These are phyloP conservation scores for Platypus cylindrus DNA, from an alignment of 2,888 invertebrate genomes.

Conservation along the genomic window DNA sequence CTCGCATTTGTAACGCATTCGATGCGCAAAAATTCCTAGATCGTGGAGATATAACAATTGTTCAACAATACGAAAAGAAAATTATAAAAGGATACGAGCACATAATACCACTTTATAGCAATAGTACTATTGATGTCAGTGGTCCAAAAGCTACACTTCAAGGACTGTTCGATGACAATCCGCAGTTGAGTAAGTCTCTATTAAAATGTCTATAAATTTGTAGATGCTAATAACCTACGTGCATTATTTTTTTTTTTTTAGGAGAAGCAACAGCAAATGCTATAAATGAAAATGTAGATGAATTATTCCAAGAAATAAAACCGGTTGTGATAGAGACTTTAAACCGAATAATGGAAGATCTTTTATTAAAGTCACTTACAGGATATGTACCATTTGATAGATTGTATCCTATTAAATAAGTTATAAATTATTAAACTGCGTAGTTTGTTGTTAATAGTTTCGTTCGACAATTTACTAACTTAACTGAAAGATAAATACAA, in stretches of 20 bases:
- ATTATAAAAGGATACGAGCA: conserved; percentile 19
- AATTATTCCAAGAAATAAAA: conserved; percentile 29
- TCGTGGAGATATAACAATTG: conserved; percentile 17
- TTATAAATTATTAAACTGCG: too few relatives aligned
- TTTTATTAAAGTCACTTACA: conserved; percentile 19
- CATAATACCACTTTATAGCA: conserved; percentile 19
- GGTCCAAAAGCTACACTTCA: conserved; percentile 21
- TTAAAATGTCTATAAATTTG: neutral
- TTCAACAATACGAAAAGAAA: conserved; percentile 20
- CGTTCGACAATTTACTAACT: too few relatives aligned
- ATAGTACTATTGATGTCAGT: conserved; percentile 19
- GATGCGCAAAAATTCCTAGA: too few relatives aligned
- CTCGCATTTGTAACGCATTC: too few relatives aligned
- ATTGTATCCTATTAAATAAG: conserved; percentile 19
- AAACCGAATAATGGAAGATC: conserved; percentile 20
- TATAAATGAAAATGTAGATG: conserved; percentile 31
- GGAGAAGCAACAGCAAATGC: conserved; percentile 27
- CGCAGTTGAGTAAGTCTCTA: conserved; percentile 20
- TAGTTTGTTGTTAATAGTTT: too few relatives aligned
- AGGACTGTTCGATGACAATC: conserved; percentile 24
- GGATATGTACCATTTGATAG: conserved; percentile 22
- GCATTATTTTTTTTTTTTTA: conserved; percentile 14
- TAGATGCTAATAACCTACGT: neutral
- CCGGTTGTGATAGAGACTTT: conserved; percentile 27
- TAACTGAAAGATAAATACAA: too few relatives aligned